phyloP scores from a whole-genome alignment of 2,797 vertebrate species.

The Chelidonichthys spinosus region DNA sequence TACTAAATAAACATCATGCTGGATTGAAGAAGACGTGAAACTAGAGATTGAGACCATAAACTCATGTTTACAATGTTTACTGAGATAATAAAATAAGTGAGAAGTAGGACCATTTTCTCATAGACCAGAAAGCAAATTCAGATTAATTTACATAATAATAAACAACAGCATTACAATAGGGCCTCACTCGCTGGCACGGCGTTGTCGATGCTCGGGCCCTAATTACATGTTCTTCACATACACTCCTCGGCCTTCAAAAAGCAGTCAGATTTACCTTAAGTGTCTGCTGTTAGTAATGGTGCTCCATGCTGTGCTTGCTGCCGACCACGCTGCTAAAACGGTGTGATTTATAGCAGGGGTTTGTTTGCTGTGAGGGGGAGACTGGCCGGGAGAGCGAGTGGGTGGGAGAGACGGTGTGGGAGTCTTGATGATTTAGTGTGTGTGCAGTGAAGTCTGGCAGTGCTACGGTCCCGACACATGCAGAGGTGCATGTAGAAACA shows the following conservation, averaged over 20 bases:
- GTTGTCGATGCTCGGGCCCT: too few species aligned
- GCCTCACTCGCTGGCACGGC: too few species aligned
- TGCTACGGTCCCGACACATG: slow-evolving; percentile 7
- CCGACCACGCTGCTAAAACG: slow-evolving; percentile 29
- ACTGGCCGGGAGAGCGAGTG: slow-evolving; percentile 23
- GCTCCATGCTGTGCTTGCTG: slow-evolving; percentile 37
- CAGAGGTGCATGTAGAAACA: slow-evolving; percentile 2
- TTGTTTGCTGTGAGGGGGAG: slow-evolving; percentile 47
- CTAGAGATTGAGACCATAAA: too few species aligned
- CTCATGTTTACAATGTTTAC: too few species aligned
- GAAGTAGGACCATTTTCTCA: too few species aligned
- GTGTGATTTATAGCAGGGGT: slow-evolving; percentile 51
- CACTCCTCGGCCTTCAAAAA: slow-evolving; percentile 4
- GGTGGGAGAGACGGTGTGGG: slow-evolving; percentile 36
- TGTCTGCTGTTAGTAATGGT: slow-evolving; percentile 40
- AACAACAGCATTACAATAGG: too few species aligned
- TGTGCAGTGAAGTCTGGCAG: background rate
- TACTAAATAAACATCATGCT: too few species aligned
- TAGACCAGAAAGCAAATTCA: too few species aligned
- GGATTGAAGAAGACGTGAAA: too few species aligned
- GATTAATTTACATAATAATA: too few species aligned
- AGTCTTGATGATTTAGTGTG: slow-evolving; percentile 39
- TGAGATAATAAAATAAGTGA: too few species aligned
- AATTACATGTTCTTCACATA: too few species aligned
- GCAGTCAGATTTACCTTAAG: slow-evolving; percentile 39